These are phyloP conservation scores for Heliconius ismenius DNA, from an alignment of 2,888 invertebrate genomes.

Conservation along the genomic window DNA sequence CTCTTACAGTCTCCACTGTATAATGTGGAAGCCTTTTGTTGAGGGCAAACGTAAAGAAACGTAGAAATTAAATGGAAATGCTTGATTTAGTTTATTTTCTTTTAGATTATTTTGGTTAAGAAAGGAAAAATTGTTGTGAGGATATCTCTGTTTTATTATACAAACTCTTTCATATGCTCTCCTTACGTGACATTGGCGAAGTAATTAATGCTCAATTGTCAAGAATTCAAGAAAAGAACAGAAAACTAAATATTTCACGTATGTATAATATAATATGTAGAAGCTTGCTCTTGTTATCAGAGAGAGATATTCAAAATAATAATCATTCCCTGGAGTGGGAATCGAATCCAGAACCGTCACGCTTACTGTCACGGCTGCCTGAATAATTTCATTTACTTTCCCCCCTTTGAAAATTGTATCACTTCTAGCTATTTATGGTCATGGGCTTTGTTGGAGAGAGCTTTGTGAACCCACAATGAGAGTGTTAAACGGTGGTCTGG, in stretches of 20 bases:
- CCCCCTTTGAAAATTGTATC: neutral
- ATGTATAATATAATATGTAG: no score
- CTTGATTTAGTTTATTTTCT: neutral
- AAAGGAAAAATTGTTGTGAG: no score
- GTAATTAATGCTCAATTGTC: no score
- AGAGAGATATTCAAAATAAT: neutral
- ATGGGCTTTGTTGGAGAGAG: slow-evolving; percentile 56
- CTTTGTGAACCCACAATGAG: slow-evolving; percentile 70
- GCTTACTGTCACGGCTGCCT: neutral
- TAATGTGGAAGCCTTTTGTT: slow-evolving; percentile 78
- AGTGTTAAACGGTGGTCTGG: slow-evolving; percentile 67
- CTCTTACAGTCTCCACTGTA: slow-evolving; percentile 68
- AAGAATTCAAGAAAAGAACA: no score
- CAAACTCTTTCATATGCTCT: no score
- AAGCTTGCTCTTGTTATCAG: neutral
- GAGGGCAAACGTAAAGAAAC: slow-evolving; percentile 52
- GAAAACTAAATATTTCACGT: no score
- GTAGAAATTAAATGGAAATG: slow-evolving; percentile 38
- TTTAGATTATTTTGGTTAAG: no score
- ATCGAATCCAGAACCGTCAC: neutral
- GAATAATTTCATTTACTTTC: no score
- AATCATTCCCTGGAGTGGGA: neutral
- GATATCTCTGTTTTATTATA: no score
- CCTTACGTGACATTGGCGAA: no score
- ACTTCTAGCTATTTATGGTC: slow-evolving; percentile 45